phyloP scores from a whole-genome alignment of 2,113 vertebrate species.

The Macrotis lagotis region DNA sequence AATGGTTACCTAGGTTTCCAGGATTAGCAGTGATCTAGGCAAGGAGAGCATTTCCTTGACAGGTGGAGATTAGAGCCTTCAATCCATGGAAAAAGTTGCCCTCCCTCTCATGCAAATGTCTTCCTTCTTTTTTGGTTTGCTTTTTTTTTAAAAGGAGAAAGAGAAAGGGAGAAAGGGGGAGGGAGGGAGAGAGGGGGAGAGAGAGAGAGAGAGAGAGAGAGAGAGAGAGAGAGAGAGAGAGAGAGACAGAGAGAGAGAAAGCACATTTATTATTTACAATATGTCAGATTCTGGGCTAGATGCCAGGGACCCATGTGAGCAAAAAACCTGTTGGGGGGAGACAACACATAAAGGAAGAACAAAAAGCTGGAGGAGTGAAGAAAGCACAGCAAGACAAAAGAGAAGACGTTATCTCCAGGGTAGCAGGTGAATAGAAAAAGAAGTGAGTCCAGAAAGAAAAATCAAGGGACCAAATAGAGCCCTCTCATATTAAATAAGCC shows the following conservation, averaged over 20 bases:
- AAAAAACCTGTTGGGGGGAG: neutral
- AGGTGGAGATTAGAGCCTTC: neutral
- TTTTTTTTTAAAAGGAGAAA: neutral
- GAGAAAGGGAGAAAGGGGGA: neutral
- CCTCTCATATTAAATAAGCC: neutral
- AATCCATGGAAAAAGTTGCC: neutral
- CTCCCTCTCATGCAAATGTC: neutral
- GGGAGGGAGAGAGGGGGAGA: neutral
- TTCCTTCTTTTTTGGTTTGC: neutral
- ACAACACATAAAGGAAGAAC: neutral
- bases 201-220: neutral
- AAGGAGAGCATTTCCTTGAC: neutral
- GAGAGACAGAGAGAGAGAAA: neutral
- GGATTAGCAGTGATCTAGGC: neutral
- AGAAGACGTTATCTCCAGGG: neutral
- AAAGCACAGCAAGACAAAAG: neutral
- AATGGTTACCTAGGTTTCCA: conserved; percentile 12
- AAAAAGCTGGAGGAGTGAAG: neutral
- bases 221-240: neutral
- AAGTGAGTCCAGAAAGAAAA: neutral
- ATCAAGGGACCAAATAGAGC: neutral
- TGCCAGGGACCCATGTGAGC: neutral
- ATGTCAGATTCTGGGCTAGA: neutral
- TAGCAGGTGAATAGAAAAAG: neutral
- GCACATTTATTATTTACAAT: neutral